These are phyloP conservation scores for Salvator merianae DNA, from an alignment of 2,113 vertebrate species.

Conservation along the genomic window DNA sequence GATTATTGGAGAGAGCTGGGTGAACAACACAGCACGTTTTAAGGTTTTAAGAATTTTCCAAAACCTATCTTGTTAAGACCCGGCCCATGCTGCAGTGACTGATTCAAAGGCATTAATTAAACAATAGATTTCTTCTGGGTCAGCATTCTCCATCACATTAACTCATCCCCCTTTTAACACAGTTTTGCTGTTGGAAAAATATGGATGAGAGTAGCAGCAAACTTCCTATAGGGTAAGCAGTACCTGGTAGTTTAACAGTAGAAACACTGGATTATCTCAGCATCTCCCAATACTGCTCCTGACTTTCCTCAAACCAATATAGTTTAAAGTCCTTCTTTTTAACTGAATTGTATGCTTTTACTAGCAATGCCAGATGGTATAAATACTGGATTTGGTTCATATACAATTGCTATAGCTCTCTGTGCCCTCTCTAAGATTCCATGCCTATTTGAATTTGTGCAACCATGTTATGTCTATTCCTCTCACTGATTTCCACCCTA, in stretches of 20 bases:
- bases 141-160: not conserved
- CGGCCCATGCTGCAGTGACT: too few species aligned
- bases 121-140: too few species aligned
- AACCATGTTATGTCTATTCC: not conserved
- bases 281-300: not conserved
- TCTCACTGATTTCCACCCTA: too few species aligned
- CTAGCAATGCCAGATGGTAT: not conserved
- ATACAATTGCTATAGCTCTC: not conserved
- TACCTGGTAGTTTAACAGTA: not conserved
- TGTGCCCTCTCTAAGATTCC: not conserved
- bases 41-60: too few species aligned
- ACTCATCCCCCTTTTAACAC: not conserved
- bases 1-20: too few species aligned
- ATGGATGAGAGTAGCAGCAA: not conserved
- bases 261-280: not conserved
- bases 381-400: not conserved
- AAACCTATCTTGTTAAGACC: too few species aligned
- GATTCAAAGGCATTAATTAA: too few species aligned
- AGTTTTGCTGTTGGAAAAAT: not conserved
- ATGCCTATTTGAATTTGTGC: not conserved
- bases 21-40: too few species aligned
- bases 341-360: not conserved
- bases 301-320: not conserved
- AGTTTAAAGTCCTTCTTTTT: too few species aligned
- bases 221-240: not conserved